phyloP scores from a whole-genome alignment of 2,797 vertebrate species.

The Lutjanus argentimaculatus region DNA sequence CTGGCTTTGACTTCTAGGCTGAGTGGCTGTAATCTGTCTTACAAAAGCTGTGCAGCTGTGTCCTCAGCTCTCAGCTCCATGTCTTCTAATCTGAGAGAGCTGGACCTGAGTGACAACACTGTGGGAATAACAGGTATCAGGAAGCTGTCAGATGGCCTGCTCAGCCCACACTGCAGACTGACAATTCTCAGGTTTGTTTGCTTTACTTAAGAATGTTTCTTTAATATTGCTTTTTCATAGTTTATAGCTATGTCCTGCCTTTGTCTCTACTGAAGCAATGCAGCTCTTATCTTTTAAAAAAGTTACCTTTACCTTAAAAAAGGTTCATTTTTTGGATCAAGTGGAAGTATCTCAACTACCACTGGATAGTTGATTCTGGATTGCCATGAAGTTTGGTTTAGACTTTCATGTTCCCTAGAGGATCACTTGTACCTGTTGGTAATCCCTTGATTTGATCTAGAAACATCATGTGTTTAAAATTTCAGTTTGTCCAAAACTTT shows the following conservation, averaged over 20 bases:
- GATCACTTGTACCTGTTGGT: too few relatives aligned
- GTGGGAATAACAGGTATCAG: accelerated
- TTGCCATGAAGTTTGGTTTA: too few relatives aligned
- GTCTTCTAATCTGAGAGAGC: conserved; percentile 8
- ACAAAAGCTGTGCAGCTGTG: background rate
- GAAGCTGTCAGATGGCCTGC: background rate
- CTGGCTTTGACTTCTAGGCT: conserved; percentile 4
- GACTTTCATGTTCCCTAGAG: too few relatives aligned
- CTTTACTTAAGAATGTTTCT: background rate
- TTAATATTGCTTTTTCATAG: background rate
- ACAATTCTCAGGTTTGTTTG: conserved; percentile 27
- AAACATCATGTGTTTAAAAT: too few relatives aligned
- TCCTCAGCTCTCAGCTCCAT: background rate
- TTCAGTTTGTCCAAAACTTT: too few relatives aligned
- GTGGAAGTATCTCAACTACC: too few relatives aligned
- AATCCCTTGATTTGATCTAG: too few relatives aligned
- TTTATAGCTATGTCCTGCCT: too few relatives aligned
- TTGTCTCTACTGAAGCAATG: too few relatives aligned
- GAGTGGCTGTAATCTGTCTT: background rate
- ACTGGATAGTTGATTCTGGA: too few relatives aligned
- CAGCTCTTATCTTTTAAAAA: too few relatives aligned
- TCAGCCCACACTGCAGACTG: conserved; percentile 25
- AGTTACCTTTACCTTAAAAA: too few relatives aligned
- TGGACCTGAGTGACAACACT: conserved; percentile 23
- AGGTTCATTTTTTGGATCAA: background rate